Evolutionary conservation across 2,888 invertebrate species (phyloP).

Genomic region (Acanthoscelides obtectus): DNA sequence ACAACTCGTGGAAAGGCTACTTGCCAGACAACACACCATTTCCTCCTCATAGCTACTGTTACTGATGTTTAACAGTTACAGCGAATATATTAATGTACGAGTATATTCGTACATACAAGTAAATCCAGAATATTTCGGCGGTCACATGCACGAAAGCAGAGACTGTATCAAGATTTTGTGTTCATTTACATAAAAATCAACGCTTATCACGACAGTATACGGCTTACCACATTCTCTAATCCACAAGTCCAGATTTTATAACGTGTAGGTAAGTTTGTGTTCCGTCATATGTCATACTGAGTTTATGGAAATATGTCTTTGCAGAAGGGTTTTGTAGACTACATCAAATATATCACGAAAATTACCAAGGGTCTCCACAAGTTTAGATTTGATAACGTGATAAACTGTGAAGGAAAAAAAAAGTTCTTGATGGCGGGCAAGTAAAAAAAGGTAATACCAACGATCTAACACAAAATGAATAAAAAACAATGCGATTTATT

Average conservation of each 20-base stretch:
- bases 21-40: background rate
- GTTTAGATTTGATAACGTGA: too few relatives aligned
- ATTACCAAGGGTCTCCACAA: too few relatives aligned
- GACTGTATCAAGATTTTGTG: background rate
- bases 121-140: background rate
- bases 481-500: too few relatives aligned
- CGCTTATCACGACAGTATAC: background rate
- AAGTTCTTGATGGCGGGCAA: too few relatives aligned
- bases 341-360: too few relatives aligned
- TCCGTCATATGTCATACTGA: too few relatives aligned
- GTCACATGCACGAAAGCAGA: background rate
- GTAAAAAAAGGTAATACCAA: too few relatives aligned
- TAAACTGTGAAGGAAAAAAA: too few relatives aligned
- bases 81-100: background rate
- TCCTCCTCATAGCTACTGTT: background rate
- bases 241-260: background rate
- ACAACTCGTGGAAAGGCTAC: background rate
- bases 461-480: too few relatives aligned
- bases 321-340: too few relatives aligned
- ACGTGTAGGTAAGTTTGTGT: too few relatives aligned
- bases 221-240: background rate
- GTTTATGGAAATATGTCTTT: too few relatives aligned
- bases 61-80: background rate
- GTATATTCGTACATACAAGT: background rate
- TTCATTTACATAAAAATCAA: background rate